A percentile compares a stretch with the other conserved stretches of the same genome.
phyloP scores from a whole-genome alignment of 2,888 invertebrate genomes.

The Disparrhopalites patrizii region DNA sequence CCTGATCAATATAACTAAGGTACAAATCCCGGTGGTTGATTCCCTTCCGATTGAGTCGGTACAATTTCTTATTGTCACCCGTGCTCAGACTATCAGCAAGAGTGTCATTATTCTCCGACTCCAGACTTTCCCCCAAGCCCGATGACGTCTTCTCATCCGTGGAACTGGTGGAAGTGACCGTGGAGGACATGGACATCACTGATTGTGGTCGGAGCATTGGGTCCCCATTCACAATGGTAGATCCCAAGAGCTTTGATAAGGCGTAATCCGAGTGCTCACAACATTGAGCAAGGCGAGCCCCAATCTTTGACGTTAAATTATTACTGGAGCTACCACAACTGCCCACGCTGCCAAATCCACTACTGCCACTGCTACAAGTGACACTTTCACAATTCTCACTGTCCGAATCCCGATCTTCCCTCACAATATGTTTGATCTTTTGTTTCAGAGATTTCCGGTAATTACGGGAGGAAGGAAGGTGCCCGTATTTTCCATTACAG shows the following conservation, averaged over 20 bases:
- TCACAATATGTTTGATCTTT: conserved; percentile 50
- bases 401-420: conserved; percentile 48
- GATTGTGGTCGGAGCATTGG: conserved; percentile 51
- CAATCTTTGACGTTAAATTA: conserved; percentile 47
- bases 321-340: conserved; percentile 44
- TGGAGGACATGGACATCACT: conserved; percentile 58
- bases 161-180: conserved; percentile 49
- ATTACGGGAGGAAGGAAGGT: conserved; percentile 20
- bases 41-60: conserved; percentile 39
- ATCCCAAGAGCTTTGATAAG: conserved; percentile 68
- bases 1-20: conserved; percentile 47
- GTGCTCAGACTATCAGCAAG: background rate
- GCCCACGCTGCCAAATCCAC: conserved; percentile 47
- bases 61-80: conserved; percentile 15
- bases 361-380: conserved; percentile 43
- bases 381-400: conserved; percentile 47
- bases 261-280: conserved; percentile 67
- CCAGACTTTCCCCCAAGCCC: conserved; percentile 32
- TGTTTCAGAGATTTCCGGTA: conserved; percentile 52
- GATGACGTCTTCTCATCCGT: conserved; percentile 44
- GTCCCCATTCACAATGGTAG: conserved; percentile 49
- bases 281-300: conserved; percentile 69
- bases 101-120: conserved; percentile 25
- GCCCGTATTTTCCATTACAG: conserved; percentile 9
- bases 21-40: conserved; percentile 47